These are phyloP conservation scores for Pogonophryne albipinna DNA, from an alignment of 2,797 vertebrate species.

Conservation along the genomic window DNA sequence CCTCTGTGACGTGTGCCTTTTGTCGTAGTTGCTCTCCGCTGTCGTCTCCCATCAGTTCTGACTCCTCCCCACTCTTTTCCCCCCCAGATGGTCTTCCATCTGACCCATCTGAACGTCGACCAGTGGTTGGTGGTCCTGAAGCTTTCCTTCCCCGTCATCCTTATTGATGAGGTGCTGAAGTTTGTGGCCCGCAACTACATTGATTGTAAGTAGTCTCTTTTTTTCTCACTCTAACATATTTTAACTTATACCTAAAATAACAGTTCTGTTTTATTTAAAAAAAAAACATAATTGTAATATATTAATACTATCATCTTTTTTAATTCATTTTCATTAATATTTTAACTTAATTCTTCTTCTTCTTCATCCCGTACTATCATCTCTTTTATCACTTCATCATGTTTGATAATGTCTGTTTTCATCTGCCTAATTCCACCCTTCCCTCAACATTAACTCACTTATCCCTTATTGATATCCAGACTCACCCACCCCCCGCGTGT, in stretches of 20 bases:
- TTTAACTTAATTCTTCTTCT: slow-evolving; percentile 42
- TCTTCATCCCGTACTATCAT: slow-evolving; percentile 32
- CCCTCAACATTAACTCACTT: slow-evolving; percentile 63
- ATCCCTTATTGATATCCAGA: slow-evolving; percentile 78
- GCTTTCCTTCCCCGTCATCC: slow-evolving; percentile 93
- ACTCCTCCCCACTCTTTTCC: background rate
- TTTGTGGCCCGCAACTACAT: slow-evolving; percentile 92
- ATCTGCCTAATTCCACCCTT: slow-evolving; percentile 36
- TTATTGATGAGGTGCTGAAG: slow-evolving; percentile 92
- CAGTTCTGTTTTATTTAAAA: background rate
- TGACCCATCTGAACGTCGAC: slow-evolving; percentile 83
- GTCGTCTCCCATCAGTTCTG: slow-evolving; percentile 10
- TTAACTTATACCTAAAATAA: background rate
- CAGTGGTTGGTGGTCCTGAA: slow-evolving; percentile 93
- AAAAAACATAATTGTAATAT: background rate
- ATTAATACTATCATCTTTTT: slow-evolving; percentile 25
- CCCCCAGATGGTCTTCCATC: slow-evolving; percentile 93
- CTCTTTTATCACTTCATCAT: slow-evolving; percentile 17
- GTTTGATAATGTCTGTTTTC: slow-evolving; percentile 15
- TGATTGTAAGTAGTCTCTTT: slow-evolving; percentile 85
- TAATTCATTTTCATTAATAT: slow-evolving; percentile 18
- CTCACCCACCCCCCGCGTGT: slow-evolving; percentile 78
- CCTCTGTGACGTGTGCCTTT: background rate
- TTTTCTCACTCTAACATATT: slow-evolving; percentile 26
- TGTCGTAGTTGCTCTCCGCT: slow-evolving; percentile 2